Evolutionary conservation across 2,888 invertebrate genomes (phyloP).

Genomic region (Eupithecia tripunctaria): DNA sequence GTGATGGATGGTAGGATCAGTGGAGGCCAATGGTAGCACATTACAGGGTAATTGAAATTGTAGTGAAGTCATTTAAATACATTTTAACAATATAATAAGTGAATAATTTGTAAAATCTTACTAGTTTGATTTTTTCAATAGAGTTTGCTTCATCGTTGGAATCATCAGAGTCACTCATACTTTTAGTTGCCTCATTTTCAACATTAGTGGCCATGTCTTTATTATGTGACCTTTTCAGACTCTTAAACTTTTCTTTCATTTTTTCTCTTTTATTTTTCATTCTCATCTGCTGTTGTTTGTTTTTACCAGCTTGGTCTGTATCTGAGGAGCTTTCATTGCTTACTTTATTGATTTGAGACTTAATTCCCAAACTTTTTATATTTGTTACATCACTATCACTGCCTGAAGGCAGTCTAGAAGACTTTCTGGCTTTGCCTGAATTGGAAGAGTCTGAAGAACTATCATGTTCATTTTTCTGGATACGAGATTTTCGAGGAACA

Average conservation of each 20-base stretch:
- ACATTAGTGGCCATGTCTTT: constrained; percentile 40
- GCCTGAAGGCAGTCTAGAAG: background rate
- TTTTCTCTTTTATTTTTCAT: constrained; percentile 66
- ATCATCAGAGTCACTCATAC: constrained; percentile 41
- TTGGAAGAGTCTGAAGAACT: constrained; percentile 30
- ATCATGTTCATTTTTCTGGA: constrained; percentile 34
- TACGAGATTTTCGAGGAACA: constrained; percentile 44
- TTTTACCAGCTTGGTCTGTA: constrained; percentile 47
- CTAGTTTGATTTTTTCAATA: constrained; percentile 67
- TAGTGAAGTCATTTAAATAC: too few relatives aligned
- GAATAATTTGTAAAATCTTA: constrained; percentile 37
- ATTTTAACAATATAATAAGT: background rate
- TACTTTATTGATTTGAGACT: constrained; percentile 44
- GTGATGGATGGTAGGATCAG: too few relatives aligned
- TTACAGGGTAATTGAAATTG: too few relatives aligned
- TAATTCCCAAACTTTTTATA: constrained; percentile 38
- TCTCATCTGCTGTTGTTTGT: constrained; percentile 58
- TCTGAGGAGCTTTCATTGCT: constrained; percentile 39
- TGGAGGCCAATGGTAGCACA: too few relatives aligned
- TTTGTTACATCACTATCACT: constrained; percentile 34
- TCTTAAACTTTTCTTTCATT: constrained; percentile 69
- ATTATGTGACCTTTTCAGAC: constrained; percentile 54
- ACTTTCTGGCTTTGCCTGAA: background rate
- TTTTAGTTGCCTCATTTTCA: constrained; percentile 36
- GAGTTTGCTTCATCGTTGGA: constrained; percentile 52